Evolutionary conservation across 1,140 invertebrate species (phyloP), one percentile per base, ranked within the genome.

Genomic region (Neodiprion fabricii): DNA sequence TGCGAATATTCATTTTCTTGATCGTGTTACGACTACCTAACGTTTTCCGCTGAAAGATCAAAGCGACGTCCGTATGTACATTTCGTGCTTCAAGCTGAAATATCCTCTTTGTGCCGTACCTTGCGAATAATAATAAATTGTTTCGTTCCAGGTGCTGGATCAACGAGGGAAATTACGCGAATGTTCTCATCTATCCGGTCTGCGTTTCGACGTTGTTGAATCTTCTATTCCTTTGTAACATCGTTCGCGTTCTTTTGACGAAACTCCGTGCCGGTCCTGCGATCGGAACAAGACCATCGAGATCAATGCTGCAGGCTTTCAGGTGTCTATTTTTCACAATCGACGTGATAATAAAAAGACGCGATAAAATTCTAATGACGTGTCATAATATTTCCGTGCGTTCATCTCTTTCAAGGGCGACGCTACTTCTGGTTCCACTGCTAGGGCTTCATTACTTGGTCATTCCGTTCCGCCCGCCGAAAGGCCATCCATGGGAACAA

Each of bases 141-240:
- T 74, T 76, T 78, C 74, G 73, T 86, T 85, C 72, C 86, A 96
- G 95, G 79, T 97, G 96, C 84, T 97, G 96, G 96, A 93, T 96
- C 79, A 91, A 92, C 80, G 92, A 95, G 74, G 93, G 92, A 40
- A 89, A 90, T 70, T 95, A 93, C 81, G 92, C 91, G 17, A 92
- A 91, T 77, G 94, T 96, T 76, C 89, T 97, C 47, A 90, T 93
- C 10, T 93, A 94, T n/a, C 93, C 95, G 0, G 96, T 96, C 14
- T 93, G 92, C 79, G 89, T 92, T 48, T 95, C 95, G 9, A 92
- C 97, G 80, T 88, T 95, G 79, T 89, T 97, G 48, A 98, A 98
- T 88, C 88, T 98, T 23, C 88, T 95, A 72, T 98, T 99, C 87
- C 91, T 99, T 50, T 94, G 95, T 86, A 98, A 98, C 89, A 98